These are phyloP conservation scores for Lordiphosa collinella DNA, from an alignment of 1,140 invertebrate species.

Conservation along the genomic window DNA sequence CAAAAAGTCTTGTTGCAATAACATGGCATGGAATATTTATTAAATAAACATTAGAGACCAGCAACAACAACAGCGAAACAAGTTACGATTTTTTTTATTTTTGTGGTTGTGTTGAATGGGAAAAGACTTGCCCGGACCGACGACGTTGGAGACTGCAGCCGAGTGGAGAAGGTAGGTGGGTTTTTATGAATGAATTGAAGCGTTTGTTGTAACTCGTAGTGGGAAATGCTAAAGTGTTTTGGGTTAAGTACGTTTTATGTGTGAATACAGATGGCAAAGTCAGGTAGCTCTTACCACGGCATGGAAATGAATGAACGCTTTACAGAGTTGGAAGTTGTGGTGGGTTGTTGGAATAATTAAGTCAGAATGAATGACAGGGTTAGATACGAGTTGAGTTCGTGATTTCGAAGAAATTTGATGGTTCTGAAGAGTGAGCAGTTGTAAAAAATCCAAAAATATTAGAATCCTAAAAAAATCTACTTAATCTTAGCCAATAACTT, in stretches of 20 bases:
- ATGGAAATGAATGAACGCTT: background rate
- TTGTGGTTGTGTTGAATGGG: conserved; percentile 22
- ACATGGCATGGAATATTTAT: conserved; percentile 71
- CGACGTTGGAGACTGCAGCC: background rate
- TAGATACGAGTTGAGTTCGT: background rate
- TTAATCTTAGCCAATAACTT: too few relatives aligned
- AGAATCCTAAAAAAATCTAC: too few relatives aligned
- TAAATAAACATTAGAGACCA: conserved; percentile 68
- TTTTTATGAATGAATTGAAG: conserved; percentile 67
- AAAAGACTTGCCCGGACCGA: conserved; percentile 19
- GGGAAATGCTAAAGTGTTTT: conserved; percentile 32
- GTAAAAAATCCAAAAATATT: too few relatives aligned
- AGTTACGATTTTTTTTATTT: conserved; percentile 40
- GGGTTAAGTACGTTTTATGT: conserved; percentile 13
- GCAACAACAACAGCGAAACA: conserved; percentile 22
- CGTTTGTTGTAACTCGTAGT: conserved; percentile 6
- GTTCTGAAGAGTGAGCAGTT: too few relatives aligned
- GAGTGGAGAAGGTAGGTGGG: conserved; percentile 22
- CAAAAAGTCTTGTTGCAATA: conserved; percentile 69
- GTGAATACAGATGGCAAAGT: background rate
- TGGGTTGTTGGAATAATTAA: too few relatives aligned
- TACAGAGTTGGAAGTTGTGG: too few relatives aligned
- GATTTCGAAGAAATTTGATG: too few relatives aligned
- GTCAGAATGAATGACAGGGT: too few relatives aligned
- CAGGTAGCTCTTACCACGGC: background rate